A percentile compares a stretch with the other conserved stretches of the same genome.
Conservation (phyloP, 2,113 vertebrate species). For the Arizona elegans region DNA sequence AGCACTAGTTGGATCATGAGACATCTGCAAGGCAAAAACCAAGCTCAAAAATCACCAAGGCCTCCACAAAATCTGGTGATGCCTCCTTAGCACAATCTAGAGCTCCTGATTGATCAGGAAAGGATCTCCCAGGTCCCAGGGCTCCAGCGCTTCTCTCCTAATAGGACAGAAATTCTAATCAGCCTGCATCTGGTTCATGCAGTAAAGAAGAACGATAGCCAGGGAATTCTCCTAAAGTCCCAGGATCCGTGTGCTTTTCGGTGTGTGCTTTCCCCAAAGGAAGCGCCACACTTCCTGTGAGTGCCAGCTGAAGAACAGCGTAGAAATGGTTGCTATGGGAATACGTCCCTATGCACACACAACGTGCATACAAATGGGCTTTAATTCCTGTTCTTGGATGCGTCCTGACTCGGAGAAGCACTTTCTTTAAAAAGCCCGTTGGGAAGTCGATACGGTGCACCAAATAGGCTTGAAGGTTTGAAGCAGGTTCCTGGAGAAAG, state of each 20-base stretch:
- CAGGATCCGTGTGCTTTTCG: accelerated
- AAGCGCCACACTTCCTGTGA: not conserved
- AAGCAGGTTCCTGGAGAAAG: not conserved
- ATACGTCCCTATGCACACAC: not conserved
- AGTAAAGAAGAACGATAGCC: not conserved
- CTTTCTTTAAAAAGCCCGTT: not conserved
- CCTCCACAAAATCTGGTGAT: not conserved
- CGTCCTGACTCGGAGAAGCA: not conserved
- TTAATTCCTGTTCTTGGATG: not conserved
- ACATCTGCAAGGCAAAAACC: not conserved
- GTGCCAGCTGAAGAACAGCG: not conserved
- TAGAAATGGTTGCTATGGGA: not conserved
- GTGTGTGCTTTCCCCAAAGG: not conserved
- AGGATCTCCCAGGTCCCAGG: not conserved
- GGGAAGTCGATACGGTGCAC: not conserved
- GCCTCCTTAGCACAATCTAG: not conserved
- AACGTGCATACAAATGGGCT: not conserved
- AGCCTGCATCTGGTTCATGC: not conserved
- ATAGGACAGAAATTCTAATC: not conserved
- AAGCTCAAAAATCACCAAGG: not conserved
- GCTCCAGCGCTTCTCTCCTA: not conserved
- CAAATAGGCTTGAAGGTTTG: not conserved
- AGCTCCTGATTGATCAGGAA: not conserved
- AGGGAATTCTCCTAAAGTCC: not conserved
- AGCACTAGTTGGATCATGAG: not conserved